Base-by-base conservation (phyloP, 2,113 vertebrate genomes). In the Saiga tatarica region DNA sequence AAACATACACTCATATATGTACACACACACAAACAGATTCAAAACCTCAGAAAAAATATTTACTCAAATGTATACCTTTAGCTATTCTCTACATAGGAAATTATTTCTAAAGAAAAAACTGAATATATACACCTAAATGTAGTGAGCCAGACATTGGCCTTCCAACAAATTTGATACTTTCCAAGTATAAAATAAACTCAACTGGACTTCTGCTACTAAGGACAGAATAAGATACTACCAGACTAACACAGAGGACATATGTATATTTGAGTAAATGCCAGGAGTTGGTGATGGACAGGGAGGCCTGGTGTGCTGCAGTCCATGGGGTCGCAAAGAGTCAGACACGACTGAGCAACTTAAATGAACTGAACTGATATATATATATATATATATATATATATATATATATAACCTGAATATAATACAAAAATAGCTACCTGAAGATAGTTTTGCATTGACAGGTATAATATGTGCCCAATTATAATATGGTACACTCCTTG, bases 61-160 rank as follows among this genome's bases (percentile, higher is more conserved):
- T 92, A 67, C 45, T 83, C 57, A 95, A 57, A 45, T 71, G 16
- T 23, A 50, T 83, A 42, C 39, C 25, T 67, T 53, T 30, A 71
- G 26, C 71, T 55, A 84, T 74, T 90, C 89, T 87, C 55, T 62
- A 39, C 45, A 52, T 74, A 36, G 39, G 9, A 94, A 81, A 50
- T 45, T 76, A 84, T 88, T 96, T 82, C 45, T 91, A 74, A 88
- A 91, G 28, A 28, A 76, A 95, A 82, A 79, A 79, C 53, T 81
- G 52, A 30, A 11, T 87, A 11, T 19, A 78, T n/a, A 45, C 11
- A 52, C 85, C 39, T 62, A 74, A 83, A 67, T 23, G 76, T 91
- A 15, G 15, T 82, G 39, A 25, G 50, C 28, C 57, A 91, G 52
- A 96, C 39, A 64, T 1, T 57, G 12, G 6, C 26, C 55, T 94